Evolutionary conservation across 2,888 invertebrate genomes (phyloP).

Genomic region (Agrochola circellaris): DNA sequence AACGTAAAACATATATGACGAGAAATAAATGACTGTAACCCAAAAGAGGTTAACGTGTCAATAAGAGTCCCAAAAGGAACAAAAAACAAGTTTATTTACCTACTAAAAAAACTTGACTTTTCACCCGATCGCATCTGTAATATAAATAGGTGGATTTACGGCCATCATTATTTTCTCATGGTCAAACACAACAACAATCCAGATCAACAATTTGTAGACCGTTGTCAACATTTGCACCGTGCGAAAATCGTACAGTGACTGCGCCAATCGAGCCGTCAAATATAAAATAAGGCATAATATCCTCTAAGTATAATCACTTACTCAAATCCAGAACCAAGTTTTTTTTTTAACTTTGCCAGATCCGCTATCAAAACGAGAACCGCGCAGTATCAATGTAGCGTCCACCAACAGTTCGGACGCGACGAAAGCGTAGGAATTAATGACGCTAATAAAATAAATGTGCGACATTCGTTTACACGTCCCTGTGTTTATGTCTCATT

Average conservation of each 20-base stretch:
- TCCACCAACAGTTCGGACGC: slow-evolving; percentile 73
- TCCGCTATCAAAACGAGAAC: slow-evolving; percentile 41
- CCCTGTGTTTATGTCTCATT: slow-evolving; percentile 90
- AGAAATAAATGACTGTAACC: slow-evolving; percentile 38
- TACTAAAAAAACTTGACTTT: background rate
- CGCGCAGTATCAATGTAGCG: slow-evolving; percentile 60
- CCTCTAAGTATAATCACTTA: too few species aligned
- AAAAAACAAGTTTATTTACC: background rate
- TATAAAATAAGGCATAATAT: background rate
- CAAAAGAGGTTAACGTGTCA: slow-evolving; percentile 20
- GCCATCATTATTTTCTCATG: background rate
- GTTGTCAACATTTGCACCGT: background rate
- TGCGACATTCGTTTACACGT: slow-evolving; percentile 90
- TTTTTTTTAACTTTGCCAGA: background rate
- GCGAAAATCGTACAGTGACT: background rate
- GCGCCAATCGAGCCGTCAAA: background rate
- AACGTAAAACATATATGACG: slow-evolving; percentile 35
- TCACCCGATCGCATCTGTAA: background rate
- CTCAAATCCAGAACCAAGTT: background rate
- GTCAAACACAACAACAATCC: background rate
- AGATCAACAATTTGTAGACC: background rate
- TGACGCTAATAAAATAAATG: slow-evolving; percentile 89
- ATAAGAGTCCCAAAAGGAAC: background rate
- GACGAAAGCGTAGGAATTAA: slow-evolving; percentile 87
- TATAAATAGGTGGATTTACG: background rate